These are phyloP conservation scores for Oryzias javanicus DNA, from an alignment of 2,113 vertebrate genomes.

Conservation along the genomic window DNA sequence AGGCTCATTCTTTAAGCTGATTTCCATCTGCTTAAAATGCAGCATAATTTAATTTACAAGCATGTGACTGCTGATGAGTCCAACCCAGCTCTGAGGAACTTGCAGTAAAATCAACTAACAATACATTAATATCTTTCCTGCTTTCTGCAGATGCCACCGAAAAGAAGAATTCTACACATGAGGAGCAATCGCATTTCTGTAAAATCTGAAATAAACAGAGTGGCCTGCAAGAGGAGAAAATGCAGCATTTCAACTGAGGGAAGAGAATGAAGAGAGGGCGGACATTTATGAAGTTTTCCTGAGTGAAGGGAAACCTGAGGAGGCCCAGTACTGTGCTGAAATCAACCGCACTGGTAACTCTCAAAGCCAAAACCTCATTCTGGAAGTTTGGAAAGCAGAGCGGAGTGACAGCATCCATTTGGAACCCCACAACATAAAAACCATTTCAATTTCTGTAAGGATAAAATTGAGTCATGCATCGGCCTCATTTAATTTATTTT, in stretches of 20 bases:
- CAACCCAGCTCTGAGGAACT: constrained; percentile 25
- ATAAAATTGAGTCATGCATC: constrained; percentile 44
- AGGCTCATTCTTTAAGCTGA: constrained; percentile 74
- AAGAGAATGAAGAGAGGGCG: constrained; percentile 31
- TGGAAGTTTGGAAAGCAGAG: constrained; percentile 67
- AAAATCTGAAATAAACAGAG: constrained; percentile 28
- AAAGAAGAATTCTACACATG: constrained; percentile 11
- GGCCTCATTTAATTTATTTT: constrained; percentile 4
- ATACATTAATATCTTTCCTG: not conserved
- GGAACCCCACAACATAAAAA: constrained; percentile 75
- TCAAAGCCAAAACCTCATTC: constrained; percentile 54
- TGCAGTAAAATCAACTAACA: not conserved
- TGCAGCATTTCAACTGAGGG: constrained; percentile 16
- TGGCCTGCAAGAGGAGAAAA: constrained; percentile 8
- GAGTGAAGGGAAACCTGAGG: constrained; percentile 61
- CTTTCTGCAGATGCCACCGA: not conserved
- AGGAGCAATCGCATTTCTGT: constrained; percentile 13
- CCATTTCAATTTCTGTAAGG: constrained; percentile 61
- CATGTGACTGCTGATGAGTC: constrained; percentile 56
- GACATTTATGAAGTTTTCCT: constrained; percentile 38
- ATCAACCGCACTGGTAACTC: constrained; percentile 65
- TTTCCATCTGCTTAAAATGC: constrained; percentile 70
- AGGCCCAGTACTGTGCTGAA: constrained; percentile 55
- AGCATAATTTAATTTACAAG: constrained; percentile 22
- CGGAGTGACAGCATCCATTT: constrained; percentile 70